phyloP scores from a whole-genome alignment of 2,797 vertebrate species.

The Pseudochaenichthys georgianus region DNA sequence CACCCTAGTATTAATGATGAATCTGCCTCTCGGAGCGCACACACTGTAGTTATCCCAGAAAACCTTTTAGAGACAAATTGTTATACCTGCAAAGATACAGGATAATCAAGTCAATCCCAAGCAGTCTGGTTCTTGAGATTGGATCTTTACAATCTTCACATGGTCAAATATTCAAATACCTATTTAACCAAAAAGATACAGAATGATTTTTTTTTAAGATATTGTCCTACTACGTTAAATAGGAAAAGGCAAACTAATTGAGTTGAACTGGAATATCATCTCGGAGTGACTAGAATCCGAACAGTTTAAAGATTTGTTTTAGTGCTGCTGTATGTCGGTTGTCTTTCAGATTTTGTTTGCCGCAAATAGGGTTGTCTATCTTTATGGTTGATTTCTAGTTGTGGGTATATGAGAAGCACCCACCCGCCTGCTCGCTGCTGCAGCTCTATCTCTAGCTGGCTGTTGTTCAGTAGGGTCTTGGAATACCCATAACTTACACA shows the following conservation, averaged over 20 bases:
- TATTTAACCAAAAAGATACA: neutral
- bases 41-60: neutral
- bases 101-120: too few species aligned
- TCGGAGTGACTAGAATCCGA: neutral
- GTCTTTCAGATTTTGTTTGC: neutral
- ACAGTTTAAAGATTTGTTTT: neutral
- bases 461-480: conserved; percentile 8
- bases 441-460: neutral
- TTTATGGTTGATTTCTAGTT: conserved; percentile 8
- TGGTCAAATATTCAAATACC: neutral
- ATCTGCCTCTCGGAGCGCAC: conserved; percentile 18
- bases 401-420: neutral
- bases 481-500: conserved; percentile 5
- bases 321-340: conserved; percentile 1
- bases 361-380: conserved; percentile 21
- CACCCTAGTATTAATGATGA: conserved; percentile 23
- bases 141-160: neutral
- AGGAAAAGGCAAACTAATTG: neutral
- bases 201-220: neutral
- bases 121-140: neutral
- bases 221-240: neutral
- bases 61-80: neutral
- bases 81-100: too few species aligned
- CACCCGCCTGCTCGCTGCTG: neutral
- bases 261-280: neutral